phyloP scores from a whole-genome alignment of 2,113 vertebrate genomes.

The Grus americana region DNA sequence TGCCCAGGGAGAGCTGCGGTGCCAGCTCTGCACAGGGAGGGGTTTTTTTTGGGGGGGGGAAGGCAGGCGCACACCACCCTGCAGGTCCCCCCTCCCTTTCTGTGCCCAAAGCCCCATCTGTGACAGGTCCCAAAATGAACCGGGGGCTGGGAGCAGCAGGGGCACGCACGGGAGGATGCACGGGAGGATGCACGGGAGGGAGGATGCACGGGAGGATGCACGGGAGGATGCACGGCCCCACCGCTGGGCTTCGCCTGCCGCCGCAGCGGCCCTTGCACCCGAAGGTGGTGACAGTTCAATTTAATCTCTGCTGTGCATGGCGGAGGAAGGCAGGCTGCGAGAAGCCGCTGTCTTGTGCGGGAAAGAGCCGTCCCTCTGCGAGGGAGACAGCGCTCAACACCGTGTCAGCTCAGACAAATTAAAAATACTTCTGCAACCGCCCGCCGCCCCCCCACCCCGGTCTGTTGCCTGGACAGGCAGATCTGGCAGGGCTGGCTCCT shows the following conservation, averaged over 20 bases:
- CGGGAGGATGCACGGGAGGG: neutral
- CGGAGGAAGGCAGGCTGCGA: neutral
- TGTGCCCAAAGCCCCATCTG: neutral
- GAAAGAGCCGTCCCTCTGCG: neutral
- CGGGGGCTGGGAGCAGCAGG: rapidly evolving
- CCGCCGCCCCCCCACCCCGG: neutral
- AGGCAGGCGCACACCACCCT: neutral
- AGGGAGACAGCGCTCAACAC: neutral
- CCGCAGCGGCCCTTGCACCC: neutral
- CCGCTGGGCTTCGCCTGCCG: neutral
- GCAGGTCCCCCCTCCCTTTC: neutral
- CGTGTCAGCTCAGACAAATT: neutral
- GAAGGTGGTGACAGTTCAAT: neutral
- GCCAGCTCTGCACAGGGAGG: neutral
- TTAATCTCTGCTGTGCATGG: neutral
- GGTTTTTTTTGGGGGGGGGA: neutral
- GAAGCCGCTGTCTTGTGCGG: neutral
- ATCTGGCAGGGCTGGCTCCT: neutral
- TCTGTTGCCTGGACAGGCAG: neutral
- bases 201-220: neutral
- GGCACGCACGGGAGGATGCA: neutral
- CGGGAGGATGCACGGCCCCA: neutral
- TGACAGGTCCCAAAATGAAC: rapidly evolving
- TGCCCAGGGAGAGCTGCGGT: neutral
- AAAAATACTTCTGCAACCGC: neutral